phyloP scores from a whole-genome alignment of 2,113 vertebrate genomes.

The Panthera tigris region DNA sequence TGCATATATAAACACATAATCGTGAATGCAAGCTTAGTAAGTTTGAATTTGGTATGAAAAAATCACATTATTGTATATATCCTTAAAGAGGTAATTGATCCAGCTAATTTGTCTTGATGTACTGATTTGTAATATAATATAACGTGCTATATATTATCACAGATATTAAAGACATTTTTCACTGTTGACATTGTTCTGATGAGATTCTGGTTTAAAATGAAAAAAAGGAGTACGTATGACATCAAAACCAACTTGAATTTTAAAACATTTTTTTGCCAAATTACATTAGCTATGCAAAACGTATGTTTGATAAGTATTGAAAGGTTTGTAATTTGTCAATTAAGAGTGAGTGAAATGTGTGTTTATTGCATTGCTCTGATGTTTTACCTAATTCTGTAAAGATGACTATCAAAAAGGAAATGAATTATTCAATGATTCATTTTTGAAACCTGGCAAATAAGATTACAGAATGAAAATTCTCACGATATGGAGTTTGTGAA shows the following conservation, averaged over 20 bases:
- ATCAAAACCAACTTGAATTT: constrained; percentile 46
- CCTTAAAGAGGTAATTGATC: constrained; percentile 49
- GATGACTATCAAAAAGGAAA: constrained; percentile 65
- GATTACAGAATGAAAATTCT: constrained; percentile 71
- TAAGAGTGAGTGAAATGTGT: constrained; percentile 53
- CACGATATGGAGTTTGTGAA: constrained; percentile 71
- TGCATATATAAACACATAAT: constrained; percentile 52
- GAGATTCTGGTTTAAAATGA: constrained; percentile 45
- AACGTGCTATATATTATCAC: constrained; percentile 49
- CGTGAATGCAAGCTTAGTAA: constrained; percentile 58
- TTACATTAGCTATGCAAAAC: constrained; percentile 17
- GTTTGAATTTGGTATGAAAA: constrained; percentile 60
- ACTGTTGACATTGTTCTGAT: constrained; percentile 46
- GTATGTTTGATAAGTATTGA: constrained; percentile 39
- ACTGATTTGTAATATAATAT: constrained; percentile 29
- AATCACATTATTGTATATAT: not conserved
- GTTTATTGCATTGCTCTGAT: constrained; percentile 44
- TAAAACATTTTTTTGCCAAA: constrained; percentile 61
- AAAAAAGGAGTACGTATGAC: not conserved
- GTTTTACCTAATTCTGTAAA: constrained; percentile 71
- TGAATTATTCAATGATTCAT: constrained; percentile 66
- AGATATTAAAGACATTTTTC: constrained; percentile 48
- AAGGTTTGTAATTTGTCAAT: constrained; percentile 53
- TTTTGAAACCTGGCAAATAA: constrained; percentile 79
- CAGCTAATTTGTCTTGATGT: constrained; percentile 37